Conservation (phyloP, 2,797 vertebrate genomes). For the Anolis apletophallus region DNA sequence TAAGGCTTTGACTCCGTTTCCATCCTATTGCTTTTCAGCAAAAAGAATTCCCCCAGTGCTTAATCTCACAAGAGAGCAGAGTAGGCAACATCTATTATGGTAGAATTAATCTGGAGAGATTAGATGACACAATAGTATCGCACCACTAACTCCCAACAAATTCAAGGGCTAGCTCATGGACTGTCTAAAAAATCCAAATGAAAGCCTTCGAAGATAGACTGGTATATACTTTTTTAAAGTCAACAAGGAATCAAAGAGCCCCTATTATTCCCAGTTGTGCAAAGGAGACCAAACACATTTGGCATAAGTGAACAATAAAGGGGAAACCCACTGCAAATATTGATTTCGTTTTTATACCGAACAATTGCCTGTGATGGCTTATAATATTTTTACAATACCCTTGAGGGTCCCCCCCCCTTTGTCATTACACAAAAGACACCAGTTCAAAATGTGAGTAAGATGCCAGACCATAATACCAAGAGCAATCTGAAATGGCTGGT, state of each 20-base stretch:
- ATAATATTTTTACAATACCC: slow-evolving; percentile 27
- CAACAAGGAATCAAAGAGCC: slow-evolving; percentile 2
- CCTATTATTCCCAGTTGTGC: slow-evolving; percentile 9
- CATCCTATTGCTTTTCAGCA: neutral
- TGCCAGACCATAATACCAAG: neutral
- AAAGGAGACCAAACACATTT: slow-evolving; percentile 34
- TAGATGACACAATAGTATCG: slow-evolving; percentile 5
- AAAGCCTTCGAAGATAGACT: neutral
- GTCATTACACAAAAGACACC: slow-evolving; percentile 12
- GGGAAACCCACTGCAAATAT: slow-evolving; percentile 21
- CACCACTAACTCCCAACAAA: neutral
- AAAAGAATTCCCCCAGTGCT: neutral
- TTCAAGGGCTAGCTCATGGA: neutral
- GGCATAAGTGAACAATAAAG: slow-evolving; percentile 34
- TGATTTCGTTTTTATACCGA: slow-evolving; percentile 43
- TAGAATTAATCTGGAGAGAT: slow-evolving; percentile 12
- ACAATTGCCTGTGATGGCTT: slow-evolving; percentile 18
- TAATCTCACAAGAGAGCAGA: neutral
- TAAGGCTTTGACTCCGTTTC: neutral
- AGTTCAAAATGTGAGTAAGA: neutral
- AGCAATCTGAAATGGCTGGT: slow-evolving; percentile 32
- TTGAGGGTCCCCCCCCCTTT: slow-evolving; percentile 13
- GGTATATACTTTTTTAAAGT: neutral
- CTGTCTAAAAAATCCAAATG: slow-evolving; percentile 29
- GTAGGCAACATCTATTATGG: neutral